A percentile compares a stretch with the other conserved stretches of the same genome.
Conservation (phyloP, 2,888 invertebrate genomes). For the Drosophila parthenogenetica region DNA sequence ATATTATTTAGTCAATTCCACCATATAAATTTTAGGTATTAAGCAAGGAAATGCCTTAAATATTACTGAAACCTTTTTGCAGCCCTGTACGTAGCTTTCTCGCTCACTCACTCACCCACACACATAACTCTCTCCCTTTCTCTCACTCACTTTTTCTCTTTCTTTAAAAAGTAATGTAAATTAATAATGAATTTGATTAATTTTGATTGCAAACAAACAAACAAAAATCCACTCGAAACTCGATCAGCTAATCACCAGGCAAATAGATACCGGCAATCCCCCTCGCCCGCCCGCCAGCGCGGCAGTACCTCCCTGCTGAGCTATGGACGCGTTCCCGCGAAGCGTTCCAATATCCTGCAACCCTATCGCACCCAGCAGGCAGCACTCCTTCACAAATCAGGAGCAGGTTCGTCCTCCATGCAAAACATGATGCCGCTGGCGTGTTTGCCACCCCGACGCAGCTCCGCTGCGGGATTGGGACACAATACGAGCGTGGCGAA, state of each 20-base stretch:
- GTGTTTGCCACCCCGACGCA: conserved; percentile 77
- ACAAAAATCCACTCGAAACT: conserved; percentile 55
- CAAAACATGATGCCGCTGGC: conserved; percentile 79
- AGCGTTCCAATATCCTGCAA: conserved; percentile 79
- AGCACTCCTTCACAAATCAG: conserved; percentile 61
- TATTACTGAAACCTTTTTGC: background rate
- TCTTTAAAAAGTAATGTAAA: conserved; percentile 30
- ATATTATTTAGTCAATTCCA: no score
- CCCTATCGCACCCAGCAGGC: conserved; percentile 83
- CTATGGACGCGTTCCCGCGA: conserved; percentile 72
- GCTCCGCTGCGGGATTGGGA: conserved; percentile 82
- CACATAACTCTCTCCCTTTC: conserved; percentile 25
- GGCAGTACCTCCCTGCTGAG: conserved; percentile 81
- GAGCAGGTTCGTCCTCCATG: conserved; percentile 75
- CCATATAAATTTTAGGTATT: background rate
- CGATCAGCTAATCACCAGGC: conserved; percentile 85
- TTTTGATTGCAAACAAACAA: conserved; percentile 81
- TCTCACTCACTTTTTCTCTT: conserved; percentile 18
- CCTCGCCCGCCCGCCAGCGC: conserved; percentile 88
- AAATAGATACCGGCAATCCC: conserved; percentile 88
- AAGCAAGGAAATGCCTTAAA: background rate
- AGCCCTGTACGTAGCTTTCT: background rate
- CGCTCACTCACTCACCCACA: conserved; percentile 10
- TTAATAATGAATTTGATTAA: conserved; percentile 80
- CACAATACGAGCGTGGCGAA: conserved; percentile 66